phyloP scores from a whole-genome alignment of 2,888 invertebrate species.

The Arge pagana region DNA sequence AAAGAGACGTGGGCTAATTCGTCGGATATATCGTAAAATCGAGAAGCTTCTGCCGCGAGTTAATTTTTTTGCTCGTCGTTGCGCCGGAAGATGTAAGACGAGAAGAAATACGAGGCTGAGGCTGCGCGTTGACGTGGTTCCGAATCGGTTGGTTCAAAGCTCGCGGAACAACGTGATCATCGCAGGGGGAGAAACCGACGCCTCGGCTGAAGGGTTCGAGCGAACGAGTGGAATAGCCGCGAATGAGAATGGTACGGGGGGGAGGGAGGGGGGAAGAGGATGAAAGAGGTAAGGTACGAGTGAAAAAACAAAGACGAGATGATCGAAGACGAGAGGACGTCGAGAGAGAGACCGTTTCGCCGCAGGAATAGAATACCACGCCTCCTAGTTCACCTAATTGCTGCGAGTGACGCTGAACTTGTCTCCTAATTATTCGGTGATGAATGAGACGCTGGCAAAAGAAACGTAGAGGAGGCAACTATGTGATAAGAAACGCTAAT shows the following conservation, averaged over 20 bases:
- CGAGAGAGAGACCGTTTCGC: slow-evolving; percentile 28
- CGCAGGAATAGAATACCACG: slow-evolving; percentile 55
- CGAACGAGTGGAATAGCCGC: slow-evolving; percentile 18
- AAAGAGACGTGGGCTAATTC: too few relatives aligned
- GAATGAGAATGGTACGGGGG: slow-evolving; percentile 1
- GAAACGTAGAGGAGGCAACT: slow-evolving; percentile 35
- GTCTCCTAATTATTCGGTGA: slow-evolving; percentile 54
- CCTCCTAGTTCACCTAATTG: slow-evolving; percentile 56
- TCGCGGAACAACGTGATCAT: slow-evolving; percentile 4
- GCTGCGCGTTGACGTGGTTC: slow-evolving; percentile 18
- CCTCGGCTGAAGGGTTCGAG: too few relatives aligned
- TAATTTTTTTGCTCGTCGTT: neutral
- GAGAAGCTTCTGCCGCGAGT: too few relatives aligned
- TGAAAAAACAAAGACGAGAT: slow-evolving; percentile 22
- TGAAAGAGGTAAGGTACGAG: slow-evolving; percentile 13
- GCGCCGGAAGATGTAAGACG: neutral
- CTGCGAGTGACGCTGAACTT: slow-evolving; percentile 51
- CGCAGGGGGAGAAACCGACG: neutral
- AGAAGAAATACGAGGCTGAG: neutral
- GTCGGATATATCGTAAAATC: too few relatives aligned
- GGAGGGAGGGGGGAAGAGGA: slow-evolving; percentile 5
- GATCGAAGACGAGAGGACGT: slow-evolving; percentile 14
- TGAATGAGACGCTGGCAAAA: slow-evolving; percentile 16
- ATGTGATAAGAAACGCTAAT: slow-evolving; percentile 49
- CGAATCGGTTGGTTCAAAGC: slow-evolving; percentile 18